Conservation (phyloP, 1,140 invertebrate genomes). For the Adoxophyes honmai region DNA sequence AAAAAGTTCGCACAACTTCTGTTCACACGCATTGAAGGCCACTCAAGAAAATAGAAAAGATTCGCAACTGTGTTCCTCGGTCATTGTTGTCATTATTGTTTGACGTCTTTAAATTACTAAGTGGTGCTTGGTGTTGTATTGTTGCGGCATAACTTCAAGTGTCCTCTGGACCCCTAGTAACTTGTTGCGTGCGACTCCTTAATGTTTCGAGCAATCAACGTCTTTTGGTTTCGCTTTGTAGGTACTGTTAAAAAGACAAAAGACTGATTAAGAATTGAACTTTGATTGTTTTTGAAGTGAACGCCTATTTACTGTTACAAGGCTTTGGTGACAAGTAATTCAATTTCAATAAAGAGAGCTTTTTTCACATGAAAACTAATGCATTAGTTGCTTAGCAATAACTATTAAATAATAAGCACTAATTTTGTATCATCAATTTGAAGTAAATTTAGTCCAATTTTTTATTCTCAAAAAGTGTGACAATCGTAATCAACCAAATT, state of each 20-base stretch:
- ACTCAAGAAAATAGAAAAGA: slow-evolving; percentile 53
- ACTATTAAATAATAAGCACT: too few species aligned
- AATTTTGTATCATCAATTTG: too few species aligned
- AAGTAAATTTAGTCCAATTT: too few species aligned
- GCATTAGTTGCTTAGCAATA: too few species aligned
- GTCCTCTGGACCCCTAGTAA: background rate
- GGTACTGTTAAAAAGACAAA: background rate
- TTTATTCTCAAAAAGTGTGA: too few species aligned
- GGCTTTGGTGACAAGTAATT: too few species aligned
- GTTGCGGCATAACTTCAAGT: background rate
- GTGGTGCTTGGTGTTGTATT: slow-evolving; percentile 25
- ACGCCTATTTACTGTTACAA: too few species aligned
- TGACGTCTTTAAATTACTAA: background rate
- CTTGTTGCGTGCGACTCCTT: background rate
- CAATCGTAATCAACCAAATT: too few species aligned
- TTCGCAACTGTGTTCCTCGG: slow-evolving; percentile 46
- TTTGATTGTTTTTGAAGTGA: too few species aligned
- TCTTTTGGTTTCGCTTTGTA: slow-evolving; percentile 4
- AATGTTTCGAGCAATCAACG: slow-evolving; percentile 9
- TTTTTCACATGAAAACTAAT: too few species aligned
- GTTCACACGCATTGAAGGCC: slow-evolving; percentile 44
- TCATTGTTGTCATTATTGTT: background rate
- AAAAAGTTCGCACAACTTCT: slow-evolving; percentile 16
- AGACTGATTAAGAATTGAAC: background rate
- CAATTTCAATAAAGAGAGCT: too few species aligned